Evolutionary conservation across 64 coral and sea anemone species (phyloP), one percentile per base, ranked within the genome.

Genomic region (Dendrophyllia cribrosa): DNA sequence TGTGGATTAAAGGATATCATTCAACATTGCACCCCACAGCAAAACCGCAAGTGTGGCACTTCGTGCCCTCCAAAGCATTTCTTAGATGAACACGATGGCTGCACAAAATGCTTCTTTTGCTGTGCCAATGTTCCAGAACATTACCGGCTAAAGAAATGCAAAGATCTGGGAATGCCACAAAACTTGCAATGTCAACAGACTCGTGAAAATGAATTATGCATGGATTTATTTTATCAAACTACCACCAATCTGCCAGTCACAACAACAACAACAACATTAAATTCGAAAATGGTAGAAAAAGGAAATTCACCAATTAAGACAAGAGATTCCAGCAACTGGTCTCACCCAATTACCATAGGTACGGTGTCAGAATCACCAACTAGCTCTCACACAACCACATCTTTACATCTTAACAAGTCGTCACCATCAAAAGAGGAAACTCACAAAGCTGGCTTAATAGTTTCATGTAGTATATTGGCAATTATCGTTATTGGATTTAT

Each of bases 41-140:
- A 63, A 50, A 78, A 89, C n/a, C 59, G 88, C 47, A 26, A 23
- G 22, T 89, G 74, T 51, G 61, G 52, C 25, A 20, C 7, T 34
- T 34, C 34, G 0, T 61, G 43, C 26, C 51, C n/a, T 75, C 45
- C 43, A 46, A 68, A 43, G 51, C 48, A 68, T 19, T 89, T 67
- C 49, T 78, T 50, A 3, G 61, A 60, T n/a, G 8, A 3, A 5
- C 9, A 34, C 12, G 2, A 58, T 17, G 55, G 12, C 2, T 79
- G 77, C 15, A 43, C 9, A 7, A 59, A 83, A 22, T 83, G 79
- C 8, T 83, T 9, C 59, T 65, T 66, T 46, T 83, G 79, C 43
- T 83, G 79, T 21, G 0, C 5, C 19, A 23, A 22, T 45, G 61
- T 24, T 7, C 10, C 17, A 19, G 61, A 83, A 67, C 45, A 20